Conservation (phyloP, 2,888 invertebrate species). For the Hymenopus coronatus region DNA sequence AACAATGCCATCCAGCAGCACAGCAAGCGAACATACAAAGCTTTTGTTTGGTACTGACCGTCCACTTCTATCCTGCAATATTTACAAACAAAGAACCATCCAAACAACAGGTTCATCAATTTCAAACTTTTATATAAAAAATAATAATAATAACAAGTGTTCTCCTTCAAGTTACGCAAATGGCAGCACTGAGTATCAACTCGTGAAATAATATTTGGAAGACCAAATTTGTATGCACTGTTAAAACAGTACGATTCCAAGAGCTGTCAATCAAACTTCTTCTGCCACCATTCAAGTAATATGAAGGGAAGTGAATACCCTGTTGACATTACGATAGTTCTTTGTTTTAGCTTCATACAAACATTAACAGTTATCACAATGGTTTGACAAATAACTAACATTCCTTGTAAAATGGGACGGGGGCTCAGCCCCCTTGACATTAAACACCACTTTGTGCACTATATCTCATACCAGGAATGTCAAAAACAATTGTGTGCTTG, state of each 20-base stretch:
- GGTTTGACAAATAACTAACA: neutral
- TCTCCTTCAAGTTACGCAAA: neutral
- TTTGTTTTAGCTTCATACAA: neutral
- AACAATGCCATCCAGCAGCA: neutral
- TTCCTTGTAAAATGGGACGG: neutral
- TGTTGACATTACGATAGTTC: neutral
- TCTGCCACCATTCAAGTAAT: neutral
- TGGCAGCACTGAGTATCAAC: neutral
- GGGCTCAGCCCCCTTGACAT: neutral
- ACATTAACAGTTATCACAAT: neutral
- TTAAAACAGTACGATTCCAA: neutral
- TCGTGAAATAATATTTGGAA: neutral
- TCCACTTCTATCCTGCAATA: neutral
- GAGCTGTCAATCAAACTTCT: neutral
- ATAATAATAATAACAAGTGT: neutral
- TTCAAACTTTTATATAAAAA: slow-evolving; percentile 5
- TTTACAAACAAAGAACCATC: slow-evolving; percentile 15
- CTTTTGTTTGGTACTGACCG: neutral
- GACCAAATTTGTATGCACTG: neutral
- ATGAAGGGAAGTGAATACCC: neutral
- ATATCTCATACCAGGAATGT: neutral
- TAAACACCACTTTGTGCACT: neutral
- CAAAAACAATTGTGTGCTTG: neutral
- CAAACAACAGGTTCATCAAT: neutral
- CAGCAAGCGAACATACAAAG: neutral